Conservation (phyloP, 2,888 invertebrate species). For the Encarsia formosa region DNA sequence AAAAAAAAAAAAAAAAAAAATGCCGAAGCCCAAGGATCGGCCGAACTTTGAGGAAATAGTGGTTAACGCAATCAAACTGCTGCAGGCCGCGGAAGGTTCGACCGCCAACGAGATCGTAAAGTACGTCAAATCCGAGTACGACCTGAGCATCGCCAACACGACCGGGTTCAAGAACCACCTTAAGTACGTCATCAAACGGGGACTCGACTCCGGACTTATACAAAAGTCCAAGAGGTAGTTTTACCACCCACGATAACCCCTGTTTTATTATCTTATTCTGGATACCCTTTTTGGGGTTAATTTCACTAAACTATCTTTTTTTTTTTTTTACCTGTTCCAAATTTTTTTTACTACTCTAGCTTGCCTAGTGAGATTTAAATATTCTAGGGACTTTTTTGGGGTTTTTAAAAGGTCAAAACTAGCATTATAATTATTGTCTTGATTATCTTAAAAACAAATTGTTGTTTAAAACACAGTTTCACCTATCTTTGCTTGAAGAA, state of each 20-base stretch:
- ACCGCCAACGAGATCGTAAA: slow-evolving; percentile 43
- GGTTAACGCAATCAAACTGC: slow-evolving; percentile 41
- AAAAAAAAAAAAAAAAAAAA: neutral
- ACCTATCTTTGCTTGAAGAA: too few species aligned
- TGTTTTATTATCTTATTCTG: too few species aligned
- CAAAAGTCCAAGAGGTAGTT: slow-evolving; percentile 40
- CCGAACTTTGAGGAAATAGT: slow-evolving; percentile 44
- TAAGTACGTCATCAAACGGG: slow-evolving; percentile 41
- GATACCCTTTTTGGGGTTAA: too few species aligned
- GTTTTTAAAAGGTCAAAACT: too few species aligned
- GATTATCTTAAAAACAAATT: too few species aligned
- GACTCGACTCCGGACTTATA: slow-evolving; percentile 43
- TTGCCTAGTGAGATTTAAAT: too few species aligned
- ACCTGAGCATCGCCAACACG: slow-evolving; percentile 30
- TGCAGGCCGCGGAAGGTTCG: slow-evolving; percentile 43
- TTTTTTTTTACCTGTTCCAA: too few species aligned
- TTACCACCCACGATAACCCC: neutral
- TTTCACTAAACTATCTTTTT: too few species aligned
- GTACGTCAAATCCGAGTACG: slow-evolving; percentile 43
- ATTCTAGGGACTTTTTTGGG: too few species aligned
- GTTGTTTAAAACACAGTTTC: too few species aligned
- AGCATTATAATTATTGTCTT: too few species aligned
- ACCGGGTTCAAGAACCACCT: slow-evolving; percentile 38
- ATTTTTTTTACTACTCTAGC: too few species aligned
- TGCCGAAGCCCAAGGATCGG: slow-evolving; percentile 28